Conservation (phyloP, 2,888 invertebrate species). For the Coenonympha glycerion region DNA sequence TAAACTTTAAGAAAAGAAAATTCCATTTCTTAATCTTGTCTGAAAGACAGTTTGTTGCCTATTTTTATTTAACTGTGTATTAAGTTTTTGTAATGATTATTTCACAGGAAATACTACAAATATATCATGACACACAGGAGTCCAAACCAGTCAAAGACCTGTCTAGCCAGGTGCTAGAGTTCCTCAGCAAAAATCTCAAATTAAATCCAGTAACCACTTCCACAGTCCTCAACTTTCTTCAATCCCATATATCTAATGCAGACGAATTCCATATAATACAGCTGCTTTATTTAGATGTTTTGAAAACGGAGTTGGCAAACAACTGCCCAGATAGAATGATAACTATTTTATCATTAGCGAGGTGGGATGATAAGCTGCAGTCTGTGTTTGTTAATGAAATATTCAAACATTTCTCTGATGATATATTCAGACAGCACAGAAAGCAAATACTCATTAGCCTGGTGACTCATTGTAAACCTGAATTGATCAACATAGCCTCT, state of each 20-base stretch:
- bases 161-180: conserved; percentile 48
- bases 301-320: conserved; percentile 52
- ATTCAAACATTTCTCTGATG: conserved; percentile 52
- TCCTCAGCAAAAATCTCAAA: conserved; percentile 62
- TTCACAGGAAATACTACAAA: conserved; percentile 56
- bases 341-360: conserved; percentile 53
- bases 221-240: conserved; percentile 47
- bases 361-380: conserved; percentile 51
- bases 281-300: conserved; percentile 48
- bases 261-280: conserved; percentile 49
- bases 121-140: conserved; percentile 49
- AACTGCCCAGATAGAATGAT: conserved; percentile 54
- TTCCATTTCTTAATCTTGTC: no score
- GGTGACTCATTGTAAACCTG: conserved; percentile 55
- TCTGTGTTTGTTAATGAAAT: conserved; percentile 49
- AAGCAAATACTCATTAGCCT: conserved; percentile 66
- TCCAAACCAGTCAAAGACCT: conserved; percentile 46
- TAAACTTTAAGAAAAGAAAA: no score
- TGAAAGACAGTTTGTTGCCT: no score
- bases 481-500: conserved; percentile 48
- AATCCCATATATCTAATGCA: conserved; percentile 37
- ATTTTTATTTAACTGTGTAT: no score
- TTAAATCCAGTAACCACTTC: conserved; percentile 62
- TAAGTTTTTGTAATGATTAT: no score
- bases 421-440: conserved; percentile 54